phyloP scores from a whole-genome alignment of 2,888 invertebrate genomes.

The Siphlonurus alternatus region DNA sequence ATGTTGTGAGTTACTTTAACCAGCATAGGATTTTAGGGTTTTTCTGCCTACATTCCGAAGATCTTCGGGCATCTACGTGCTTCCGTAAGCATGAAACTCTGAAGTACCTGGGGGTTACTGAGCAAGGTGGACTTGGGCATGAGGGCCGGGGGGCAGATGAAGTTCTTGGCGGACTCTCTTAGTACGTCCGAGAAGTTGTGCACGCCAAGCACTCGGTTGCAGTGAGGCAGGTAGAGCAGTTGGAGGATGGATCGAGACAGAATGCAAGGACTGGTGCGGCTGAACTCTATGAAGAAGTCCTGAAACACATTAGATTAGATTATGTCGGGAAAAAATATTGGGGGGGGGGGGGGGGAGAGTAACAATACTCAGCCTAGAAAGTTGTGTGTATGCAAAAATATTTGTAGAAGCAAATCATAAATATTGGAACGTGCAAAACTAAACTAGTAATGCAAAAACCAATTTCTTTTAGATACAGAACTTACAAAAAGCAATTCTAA shows the following conservation, averaged over 20 bases:
- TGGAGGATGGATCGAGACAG: conserved; percentile 82
- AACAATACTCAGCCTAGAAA: not conserved
- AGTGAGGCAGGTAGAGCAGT: conserved; percentile 48
- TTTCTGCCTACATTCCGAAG: too few relatives aligned
- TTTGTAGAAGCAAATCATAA: not conserved
- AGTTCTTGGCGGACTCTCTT: conserved; percentile 66
- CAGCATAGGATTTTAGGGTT: too few relatives aligned
- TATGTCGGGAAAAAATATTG: not conserved
- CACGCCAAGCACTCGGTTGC: conserved; percentile 37
- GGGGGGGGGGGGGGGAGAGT: too few relatives aligned
- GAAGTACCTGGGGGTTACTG: conserved; percentile 48
- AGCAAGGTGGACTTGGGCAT: conserved; percentile 51
- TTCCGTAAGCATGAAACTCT: too few relatives aligned
- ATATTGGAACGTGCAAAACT: too few relatives aligned
- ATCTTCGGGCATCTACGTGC: too few relatives aligned
- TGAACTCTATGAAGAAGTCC: conserved; percentile 91
- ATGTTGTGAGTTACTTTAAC: too few relatives aligned
- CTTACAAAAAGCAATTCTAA: too few relatives aligned
- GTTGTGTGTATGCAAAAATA: not conserved
- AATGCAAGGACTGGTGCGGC: conserved; percentile 74
- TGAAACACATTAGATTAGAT: conserved; percentile 23
- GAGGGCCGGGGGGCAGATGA: conserved; percentile 81
- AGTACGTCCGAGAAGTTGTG: conserved; percentile 60
- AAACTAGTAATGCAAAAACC: too few relatives aligned
- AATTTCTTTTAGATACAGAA: too few relatives aligned